Evolutionary conservation across 1,140 invertebrate genomes (phyloP), one percentile per base, ranked within the genome.

Genomic region (Nixonia krombeini): DNA sequence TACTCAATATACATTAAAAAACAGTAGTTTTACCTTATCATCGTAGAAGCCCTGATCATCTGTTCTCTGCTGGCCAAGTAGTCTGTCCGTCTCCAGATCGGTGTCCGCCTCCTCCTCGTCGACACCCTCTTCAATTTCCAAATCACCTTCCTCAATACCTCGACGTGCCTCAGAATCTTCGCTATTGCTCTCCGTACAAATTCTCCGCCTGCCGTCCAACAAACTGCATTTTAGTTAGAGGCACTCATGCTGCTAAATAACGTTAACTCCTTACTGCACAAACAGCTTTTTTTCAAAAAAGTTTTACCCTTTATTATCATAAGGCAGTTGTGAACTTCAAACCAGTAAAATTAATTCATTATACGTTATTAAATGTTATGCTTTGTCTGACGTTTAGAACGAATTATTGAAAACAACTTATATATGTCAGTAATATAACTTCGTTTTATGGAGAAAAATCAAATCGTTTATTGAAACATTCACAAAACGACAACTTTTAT

Each of bases 41-140:
- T 95, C 94, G 73, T 93, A 96, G 82, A 95, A 96, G 61, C 93
- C 93, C 82, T 94, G 93, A 81, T 96, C 94, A 70, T 96, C 94
- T 8, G 93, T 93, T 58, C 94, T 86, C 76, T 96, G 94, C 79
- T 96, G 93, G 2, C 94, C 94, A 17, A 96, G 87, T 35, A 96
- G 85, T 72, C 94, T 87, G 84, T 96, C 95, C 10, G 95, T 96
- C 85, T 96, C 95, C 47, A 94, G 86, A 77, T 95, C 94, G 0
- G 94, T 95, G 69, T 95, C 94, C 5, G 93, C 92, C 83, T 95
- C 93, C 75, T 94, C 93, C 88, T 85, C 83, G 6, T 84, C 83
- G 4, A 78, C 75, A 7, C 75, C 77, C 29, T 85, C 83, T 12
- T 84, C 83, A 1, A 80, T 75, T 26, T 85, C 84, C 23, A 79